These are phyloP conservation scores for Paramisgurnus dabryanus DNA, from an alignment of 2,113 vertebrate species.

Conservation along the genomic window DNA sequence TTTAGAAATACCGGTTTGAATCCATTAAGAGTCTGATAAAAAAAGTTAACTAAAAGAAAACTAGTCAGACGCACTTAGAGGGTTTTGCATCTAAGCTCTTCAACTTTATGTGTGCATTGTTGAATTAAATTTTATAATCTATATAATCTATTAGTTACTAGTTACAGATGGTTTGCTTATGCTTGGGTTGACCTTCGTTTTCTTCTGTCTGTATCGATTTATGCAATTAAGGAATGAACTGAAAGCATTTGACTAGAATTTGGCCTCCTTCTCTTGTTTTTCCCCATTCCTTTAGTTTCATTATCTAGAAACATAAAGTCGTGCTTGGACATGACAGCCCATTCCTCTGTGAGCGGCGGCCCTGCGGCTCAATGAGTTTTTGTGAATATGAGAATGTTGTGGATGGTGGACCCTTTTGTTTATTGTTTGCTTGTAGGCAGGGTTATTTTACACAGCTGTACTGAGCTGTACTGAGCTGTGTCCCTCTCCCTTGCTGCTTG, in stretches of 20 bases:
- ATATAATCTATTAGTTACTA: background rate
- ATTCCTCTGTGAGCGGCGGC: slow-evolving; percentile 7
- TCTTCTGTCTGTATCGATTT: background rate
- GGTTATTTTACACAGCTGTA: slow-evolving; percentile 1
- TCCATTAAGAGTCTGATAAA: too few relatives aligned
- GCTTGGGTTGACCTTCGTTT: background rate
- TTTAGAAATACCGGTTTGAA: too few relatives aligned
- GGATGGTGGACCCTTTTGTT: slow-evolving; percentile 32
- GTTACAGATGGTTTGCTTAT: background rate
- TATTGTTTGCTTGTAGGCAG: slow-evolving; percentile 33
- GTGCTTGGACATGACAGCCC: slow-evolving; percentile 57
- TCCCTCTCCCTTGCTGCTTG: slow-evolving; percentile 4
- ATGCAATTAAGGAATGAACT: background rate
- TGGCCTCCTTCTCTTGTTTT: background rate
- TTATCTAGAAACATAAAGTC: slow-evolving; percentile 55
- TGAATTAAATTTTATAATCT: too few relatives aligned
- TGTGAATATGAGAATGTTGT: slow-evolving; percentile 27
- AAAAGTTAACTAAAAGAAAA: too few relatives aligned
- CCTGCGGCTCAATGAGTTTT: slow-evolving; percentile 28
- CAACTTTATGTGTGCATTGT: too few relatives aligned
- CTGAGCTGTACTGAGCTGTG: background rate
- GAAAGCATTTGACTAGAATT: slow-evolving; percentile 1
- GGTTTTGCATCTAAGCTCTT: too few relatives aligned
- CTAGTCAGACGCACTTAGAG: too few relatives aligned
- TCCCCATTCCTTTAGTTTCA: background rate